These are phyloP conservation scores for Leptura quadrifasciata DNA, from an alignment of 2,888 invertebrate genomes.

Conservation along the genomic window DNA sequence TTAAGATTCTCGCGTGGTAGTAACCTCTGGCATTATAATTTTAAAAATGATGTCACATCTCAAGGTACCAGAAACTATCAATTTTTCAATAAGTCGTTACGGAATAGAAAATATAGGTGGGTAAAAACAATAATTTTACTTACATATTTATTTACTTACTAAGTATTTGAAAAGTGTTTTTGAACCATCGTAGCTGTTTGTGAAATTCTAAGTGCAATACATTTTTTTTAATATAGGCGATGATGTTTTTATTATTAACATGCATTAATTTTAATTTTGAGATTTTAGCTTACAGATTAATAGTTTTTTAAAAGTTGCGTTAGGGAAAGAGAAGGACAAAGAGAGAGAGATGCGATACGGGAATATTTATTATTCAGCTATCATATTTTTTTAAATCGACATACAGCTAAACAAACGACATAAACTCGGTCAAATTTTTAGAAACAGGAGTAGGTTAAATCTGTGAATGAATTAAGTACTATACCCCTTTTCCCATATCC, in stretches of 20 bases:
- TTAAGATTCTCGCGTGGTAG: not conserved
- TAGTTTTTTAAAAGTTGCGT: no score
- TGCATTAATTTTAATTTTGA: not conserved
- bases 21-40: not conserved
- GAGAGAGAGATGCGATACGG: no score
- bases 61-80: not conserved
- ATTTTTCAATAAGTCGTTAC: not conserved
- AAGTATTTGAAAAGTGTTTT: not conserved
- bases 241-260: not conserved
- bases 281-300: no score
- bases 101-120: not conserved
- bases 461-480: no score
- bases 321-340: no score
- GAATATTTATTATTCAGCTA: no score
- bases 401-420: no score
- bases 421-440: no score
- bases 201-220: not conserved
- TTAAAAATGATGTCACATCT: not conserved
- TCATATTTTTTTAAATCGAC: no score
- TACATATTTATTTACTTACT: not conserved
- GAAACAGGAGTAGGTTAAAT: no score
- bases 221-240: not conserved
- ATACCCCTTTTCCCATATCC: no score
- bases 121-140: not conserved
- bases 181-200: not conserved